Conservation (phyloP, 1,140 invertebrate genomes). For the Pseudomyrmex pallidus region DNA sequence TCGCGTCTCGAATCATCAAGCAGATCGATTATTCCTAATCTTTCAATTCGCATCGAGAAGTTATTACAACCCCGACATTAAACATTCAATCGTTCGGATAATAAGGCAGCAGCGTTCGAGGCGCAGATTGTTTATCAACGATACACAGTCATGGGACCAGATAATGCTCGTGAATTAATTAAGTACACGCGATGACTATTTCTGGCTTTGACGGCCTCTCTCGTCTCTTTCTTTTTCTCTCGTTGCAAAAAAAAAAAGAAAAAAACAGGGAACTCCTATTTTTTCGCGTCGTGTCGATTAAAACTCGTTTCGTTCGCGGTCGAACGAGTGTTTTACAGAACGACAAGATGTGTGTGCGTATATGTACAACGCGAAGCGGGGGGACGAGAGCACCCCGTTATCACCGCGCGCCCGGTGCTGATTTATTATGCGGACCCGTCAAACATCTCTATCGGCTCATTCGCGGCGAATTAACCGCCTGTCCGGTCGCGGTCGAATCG, state of each 20-base stretch:
- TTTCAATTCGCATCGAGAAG: background rate
- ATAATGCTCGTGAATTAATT: conserved; percentile 81
- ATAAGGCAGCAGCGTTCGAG: conserved; percentile 70
- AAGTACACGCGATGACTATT: conserved; percentile 58
- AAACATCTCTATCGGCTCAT: conserved; percentile 62
- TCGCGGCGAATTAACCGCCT: conserved; percentile 56
- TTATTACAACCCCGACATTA: conserved; percentile 51
- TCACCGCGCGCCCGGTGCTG: conserved; percentile 47
- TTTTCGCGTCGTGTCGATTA: conserved; percentile 11
- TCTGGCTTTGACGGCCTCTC: conserved; percentile 22
- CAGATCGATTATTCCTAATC: background rate
- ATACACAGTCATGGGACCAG: conserved; percentile 59
- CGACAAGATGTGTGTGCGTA: background rate
- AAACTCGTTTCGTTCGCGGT: conserved; percentile 45
- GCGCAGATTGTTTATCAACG: conserved; percentile 68
- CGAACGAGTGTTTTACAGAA: conserved; percentile 31
- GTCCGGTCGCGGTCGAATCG: conserved; percentile 42
- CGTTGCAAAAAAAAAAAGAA: background rate
- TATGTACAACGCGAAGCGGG: too few species aligned
- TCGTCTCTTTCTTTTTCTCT: background rate
- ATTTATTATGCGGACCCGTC: conserved; percentile 68
- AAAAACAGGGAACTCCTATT: conserved; percentile 15
- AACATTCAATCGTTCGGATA: conserved; percentile 74
- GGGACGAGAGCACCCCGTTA: conserved; percentile 14
- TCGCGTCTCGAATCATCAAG: background rate